A percentile compares a stretch with the other conserved stretches of the same genome.
Conservation (phyloP, 2,797 vertebrate species). For the Fringilla coelebs region DNA sequence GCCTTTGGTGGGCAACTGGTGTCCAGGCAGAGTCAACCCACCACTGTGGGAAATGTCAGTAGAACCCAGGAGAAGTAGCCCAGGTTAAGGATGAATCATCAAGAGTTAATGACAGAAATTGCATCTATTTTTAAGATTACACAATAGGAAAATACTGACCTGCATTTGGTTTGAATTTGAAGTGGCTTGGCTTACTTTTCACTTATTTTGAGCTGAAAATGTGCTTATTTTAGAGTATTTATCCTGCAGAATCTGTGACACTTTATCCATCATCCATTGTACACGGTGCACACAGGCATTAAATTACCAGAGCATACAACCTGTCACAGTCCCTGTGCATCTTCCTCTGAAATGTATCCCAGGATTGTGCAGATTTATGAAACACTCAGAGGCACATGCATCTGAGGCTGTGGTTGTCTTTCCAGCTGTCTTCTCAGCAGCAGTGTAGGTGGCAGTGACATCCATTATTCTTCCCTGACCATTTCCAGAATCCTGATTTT, state of each 20-base stretch:
- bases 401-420: neutral
- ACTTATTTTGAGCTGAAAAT: neutral
- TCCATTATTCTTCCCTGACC: neutral
- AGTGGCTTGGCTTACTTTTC: neutral
- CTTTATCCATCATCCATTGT: neutral
- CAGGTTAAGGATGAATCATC: constrained; percentile 8
- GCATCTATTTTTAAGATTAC: neutral
- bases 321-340: neutral
- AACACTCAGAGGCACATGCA: neutral
- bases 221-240: neutral
- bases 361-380: neutral
- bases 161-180: constrained; percentile 16
- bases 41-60: neutral
- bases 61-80: neutral
- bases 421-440: neutral
- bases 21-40: neutral
- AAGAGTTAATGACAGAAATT: neutral
- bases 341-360: neutral
- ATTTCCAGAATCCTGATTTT: neutral
- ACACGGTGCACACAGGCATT: neutral
- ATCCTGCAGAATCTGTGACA: neutral
- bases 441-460: neutral
- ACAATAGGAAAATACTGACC: neutral
- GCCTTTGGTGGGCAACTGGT: neutral
- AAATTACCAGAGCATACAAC: neutral